Evolutionary conservation across 2,113 vertebrate genomes (phyloP).

Genomic region (Ptyas mucosa): DNA sequence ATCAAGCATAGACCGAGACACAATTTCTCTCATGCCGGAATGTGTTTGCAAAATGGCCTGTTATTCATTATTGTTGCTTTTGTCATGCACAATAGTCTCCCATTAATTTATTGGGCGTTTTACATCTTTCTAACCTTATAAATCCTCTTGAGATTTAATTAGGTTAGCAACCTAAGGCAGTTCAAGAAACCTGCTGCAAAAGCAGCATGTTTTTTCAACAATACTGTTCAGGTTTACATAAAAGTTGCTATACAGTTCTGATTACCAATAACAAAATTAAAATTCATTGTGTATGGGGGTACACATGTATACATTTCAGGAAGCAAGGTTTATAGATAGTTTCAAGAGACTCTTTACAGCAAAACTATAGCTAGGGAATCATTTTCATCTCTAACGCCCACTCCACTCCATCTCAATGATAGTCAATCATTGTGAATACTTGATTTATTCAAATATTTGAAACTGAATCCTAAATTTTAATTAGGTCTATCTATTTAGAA

Average conservation of each 20-base stretch:
- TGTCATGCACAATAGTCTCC: constrained; percentile 25
- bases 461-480: constrained; percentile 16
- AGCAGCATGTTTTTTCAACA: constrained; percentile 30
- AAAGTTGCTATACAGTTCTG: background rate
- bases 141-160: constrained; percentile 58
- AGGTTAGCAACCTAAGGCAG: constrained; percentile 37
- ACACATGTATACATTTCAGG: background rate
- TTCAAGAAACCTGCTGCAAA: constrained; percentile 30
- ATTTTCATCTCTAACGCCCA: accelerated
- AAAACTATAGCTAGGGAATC: background rate
- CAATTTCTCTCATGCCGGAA: accelerated
- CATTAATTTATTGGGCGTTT: constrained; percentile 46
- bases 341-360: background rate
- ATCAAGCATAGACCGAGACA: constrained; percentile 22
- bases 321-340: background rate
- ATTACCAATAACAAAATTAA: constrained; percentile 11
- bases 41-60: constrained; percentile 17
- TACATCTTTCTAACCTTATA: constrained; percentile 29
- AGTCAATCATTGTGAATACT: background rate
- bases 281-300: background rate
- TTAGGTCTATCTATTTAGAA: background rate
- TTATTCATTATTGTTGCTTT: constrained; percentile 26
- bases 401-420: background rate
- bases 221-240: constrained; percentile 20
- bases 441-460: constrained; percentile 7